Percentiles rank a stretch among this genome's conserved stretches.
phyloP scores from a whole-genome alignment of 2,888 invertebrate species.

The Anarsia innoxiella region DNA sequence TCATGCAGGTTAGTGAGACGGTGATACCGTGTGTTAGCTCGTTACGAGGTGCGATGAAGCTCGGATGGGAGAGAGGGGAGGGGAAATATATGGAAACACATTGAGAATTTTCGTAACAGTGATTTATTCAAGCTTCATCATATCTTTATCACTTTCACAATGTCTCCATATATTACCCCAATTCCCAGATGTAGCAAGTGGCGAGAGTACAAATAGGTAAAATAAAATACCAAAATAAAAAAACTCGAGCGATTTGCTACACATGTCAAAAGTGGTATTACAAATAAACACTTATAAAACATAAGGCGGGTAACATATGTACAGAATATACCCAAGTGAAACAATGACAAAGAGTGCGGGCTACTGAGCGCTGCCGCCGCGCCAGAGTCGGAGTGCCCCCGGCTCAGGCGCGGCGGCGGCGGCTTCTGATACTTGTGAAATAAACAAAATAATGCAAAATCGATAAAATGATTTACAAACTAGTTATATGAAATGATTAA shows the following conservation, averaged over 20 bases:
- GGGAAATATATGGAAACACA: constrained; percentile 78
- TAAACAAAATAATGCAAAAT: constrained; percentile 37
- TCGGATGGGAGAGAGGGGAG: constrained; percentile 41
- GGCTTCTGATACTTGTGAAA: constrained; percentile 23
- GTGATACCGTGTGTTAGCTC: constrained; percentile 21
- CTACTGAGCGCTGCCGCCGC: constrained; percentile 16
- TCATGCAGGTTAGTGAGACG: constrained; percentile 20
- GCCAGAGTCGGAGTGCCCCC: no score
- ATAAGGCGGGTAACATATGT: constrained; percentile 73
- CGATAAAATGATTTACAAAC: constrained; percentile 49
- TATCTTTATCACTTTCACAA: constrained; percentile 78
- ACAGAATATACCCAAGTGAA: constrained; percentile 69
- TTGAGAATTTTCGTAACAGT: constrained; percentile 80
- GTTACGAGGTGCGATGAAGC: constrained; percentile 17
- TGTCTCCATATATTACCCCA: constrained; percentile 83
- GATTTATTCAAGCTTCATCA: constrained; percentile 79
- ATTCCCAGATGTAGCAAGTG: constrained; percentile 76
- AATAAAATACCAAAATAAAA: constrained; percentile 55
- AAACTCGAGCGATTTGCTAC: constrained; percentile 73
- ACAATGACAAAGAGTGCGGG: constrained; percentile 64
- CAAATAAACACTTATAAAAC: constrained; percentile 73
- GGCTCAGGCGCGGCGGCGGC: constrained; percentile 14
- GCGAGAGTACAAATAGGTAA: constrained; percentile 64
- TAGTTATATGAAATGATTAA: constrained; percentile 51
- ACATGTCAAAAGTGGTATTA: constrained; percentile 77